Evolutionary conservation across 2,888 invertebrate species (phyloP), one percentile per base, ranked within the genome.

Genomic region (Periphyllus acericola): DNA sequence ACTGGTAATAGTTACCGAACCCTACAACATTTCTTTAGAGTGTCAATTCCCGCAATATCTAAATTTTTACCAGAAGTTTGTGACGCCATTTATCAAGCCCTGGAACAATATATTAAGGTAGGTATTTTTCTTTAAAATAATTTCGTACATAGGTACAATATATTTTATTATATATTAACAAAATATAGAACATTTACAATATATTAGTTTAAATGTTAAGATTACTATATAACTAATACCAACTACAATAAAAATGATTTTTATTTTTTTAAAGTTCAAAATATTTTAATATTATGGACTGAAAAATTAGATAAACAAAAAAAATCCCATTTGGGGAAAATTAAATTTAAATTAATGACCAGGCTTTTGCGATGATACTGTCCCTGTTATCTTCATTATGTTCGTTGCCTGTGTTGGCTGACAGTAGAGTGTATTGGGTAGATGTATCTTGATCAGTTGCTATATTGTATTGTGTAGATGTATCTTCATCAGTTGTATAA

Each of bases 1-100:
- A 89, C 81, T 66, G 85, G 85, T 81, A 89, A 89, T 79, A 89
- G 55, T 75, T 89, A 89, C 81, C 79, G 89, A 72, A 83, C 66
- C 34, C 83, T 88, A 75, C 66, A 72, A 60, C 83, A 88, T 88
- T 83, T 88, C 32, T 88, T 83, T 68, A 55, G 83, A 83, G 76
- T 88, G 74, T 88, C 88, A 83, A 75, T 29, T 46, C 68, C 83
- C n/a, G 78, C 83, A 76, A 88, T 88, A 60, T 88, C 88, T 36
- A 80, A 80, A 80, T 36, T 80, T 80, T 80, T 80, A 80, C 66
- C 66, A 66, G 80, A 80, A 80, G 89, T 89, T 40, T 89, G 89
- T 79, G 89, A 89, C 55, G 40, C 88, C 40, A 88, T 83, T 68
- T 82, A 74, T 83, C 66, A 83, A 68, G 83, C 68, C 32, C 82